Percentiles rank a stretch among this genome's conserved stretches.
These are phyloP conservation scores for Cydia fagiglandana DNA, from an alignment of 1,140 invertebrate species.

Conservation along the genomic window DNA sequence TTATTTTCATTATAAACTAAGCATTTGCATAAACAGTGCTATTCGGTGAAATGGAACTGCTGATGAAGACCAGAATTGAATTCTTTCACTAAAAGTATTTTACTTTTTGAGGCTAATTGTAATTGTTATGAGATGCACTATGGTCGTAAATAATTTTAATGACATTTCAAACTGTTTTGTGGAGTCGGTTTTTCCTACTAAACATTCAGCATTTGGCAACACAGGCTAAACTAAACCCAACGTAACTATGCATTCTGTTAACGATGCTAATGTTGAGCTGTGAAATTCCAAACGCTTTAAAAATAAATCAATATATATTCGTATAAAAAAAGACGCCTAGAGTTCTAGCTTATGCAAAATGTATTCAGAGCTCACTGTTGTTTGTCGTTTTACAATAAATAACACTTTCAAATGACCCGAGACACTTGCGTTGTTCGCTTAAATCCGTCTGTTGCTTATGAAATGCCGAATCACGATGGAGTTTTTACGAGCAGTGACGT, in stretches of 20 bases:
- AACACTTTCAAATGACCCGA: conserved; percentile 24
- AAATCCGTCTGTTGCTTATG: conserved; percentile 21
- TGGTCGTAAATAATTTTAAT: no score
- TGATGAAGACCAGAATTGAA: no score
- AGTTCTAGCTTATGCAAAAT: conserved; percentile 18
- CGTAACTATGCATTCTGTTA: neutral
- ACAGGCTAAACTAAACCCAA: conserved; percentile 7
- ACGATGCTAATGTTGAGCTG: neutral
- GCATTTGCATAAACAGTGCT: no score
- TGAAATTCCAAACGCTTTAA: neutral
- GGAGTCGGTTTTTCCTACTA: no score
- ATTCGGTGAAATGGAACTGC: no score
- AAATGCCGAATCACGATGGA: conserved; percentile 27
- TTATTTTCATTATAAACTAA: no score
- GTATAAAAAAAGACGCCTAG: neutral
- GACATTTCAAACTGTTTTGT: no score
- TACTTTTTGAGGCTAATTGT: no score
- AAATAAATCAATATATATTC: neutral
- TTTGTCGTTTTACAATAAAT: conserved; percentile 28
- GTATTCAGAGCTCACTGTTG: conserved; percentile 22
- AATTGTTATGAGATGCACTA: no score
- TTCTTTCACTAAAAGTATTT: no score
- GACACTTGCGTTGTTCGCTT: neutral
- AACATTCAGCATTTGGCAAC: neutral
- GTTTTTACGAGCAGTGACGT: conserved; percentile 26